Evolutionary conservation across 2,797 vertebrate species (phyloP).

Genomic region (Aselliscus stoliczkanus): DNA sequence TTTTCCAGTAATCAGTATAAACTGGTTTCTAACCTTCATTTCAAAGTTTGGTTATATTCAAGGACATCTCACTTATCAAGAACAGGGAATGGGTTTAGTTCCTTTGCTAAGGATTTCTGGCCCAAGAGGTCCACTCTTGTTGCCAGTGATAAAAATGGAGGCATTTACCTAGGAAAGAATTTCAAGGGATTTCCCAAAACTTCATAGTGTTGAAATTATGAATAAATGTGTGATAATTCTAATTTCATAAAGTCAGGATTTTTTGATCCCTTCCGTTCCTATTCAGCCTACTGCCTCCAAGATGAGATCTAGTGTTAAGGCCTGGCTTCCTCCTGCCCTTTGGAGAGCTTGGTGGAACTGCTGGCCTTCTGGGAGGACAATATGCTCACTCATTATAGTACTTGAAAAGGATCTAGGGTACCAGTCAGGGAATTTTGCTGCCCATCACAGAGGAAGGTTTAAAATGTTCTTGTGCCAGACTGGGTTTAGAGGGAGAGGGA

Average conservation of each 20-base stretch:
- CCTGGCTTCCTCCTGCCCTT: background rate
- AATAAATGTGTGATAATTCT: background rate
- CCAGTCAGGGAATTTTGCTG: background rate
- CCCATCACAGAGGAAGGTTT: background rate
- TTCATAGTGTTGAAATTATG: background rate
- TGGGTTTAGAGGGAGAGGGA: background rate
- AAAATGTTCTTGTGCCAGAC: background rate
- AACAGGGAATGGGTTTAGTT: background rate
- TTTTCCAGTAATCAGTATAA: background rate
- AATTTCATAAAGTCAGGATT: background rate
- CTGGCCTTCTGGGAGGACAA: background rate
- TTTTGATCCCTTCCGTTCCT: background rate
- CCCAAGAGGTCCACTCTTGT: background rate
- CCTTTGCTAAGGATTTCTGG: background rate
- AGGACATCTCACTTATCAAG: background rate
- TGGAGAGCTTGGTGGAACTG: background rate
- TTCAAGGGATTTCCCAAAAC: background rate
- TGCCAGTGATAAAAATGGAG: constrained; percentile 31
- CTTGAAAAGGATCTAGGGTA: background rate
- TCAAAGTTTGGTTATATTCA: background rate
- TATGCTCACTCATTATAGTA: background rate
- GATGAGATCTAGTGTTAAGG: background rate
- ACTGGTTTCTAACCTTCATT: constrained; percentile 14
- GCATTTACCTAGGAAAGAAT: background rate
- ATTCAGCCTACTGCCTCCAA: background rate